Evolutionary conservation across 2,113 vertebrate species (phyloP).

Genomic region (Dissostichus mawsoni): DNA sequence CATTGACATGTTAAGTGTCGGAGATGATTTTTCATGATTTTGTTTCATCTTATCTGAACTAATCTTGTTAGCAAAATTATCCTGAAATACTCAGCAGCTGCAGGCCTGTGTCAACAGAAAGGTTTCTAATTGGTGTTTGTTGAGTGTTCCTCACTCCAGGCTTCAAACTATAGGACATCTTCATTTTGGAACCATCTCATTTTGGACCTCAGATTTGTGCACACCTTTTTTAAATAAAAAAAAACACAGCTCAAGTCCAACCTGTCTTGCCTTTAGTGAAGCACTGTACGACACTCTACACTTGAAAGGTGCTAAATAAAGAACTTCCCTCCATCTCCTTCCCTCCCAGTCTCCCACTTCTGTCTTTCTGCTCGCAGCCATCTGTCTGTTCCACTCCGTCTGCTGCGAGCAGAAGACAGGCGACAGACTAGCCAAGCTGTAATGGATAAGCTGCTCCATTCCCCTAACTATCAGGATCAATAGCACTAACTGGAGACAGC

Average conservation of each 20-base stretch:
- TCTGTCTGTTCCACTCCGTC: conserved; percentile 24
- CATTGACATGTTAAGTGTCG: too few relatives aligned
- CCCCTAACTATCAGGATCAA: conserved; percentile 52
- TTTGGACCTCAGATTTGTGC: background rate
- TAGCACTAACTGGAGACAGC: conserved; percentile 52
- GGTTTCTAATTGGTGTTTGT: background rate
- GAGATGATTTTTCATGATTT: too few relatives aligned
- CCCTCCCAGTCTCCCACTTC: conserved; percentile 4
- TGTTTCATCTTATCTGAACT: too few relatives aligned
- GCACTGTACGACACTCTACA: background rate
- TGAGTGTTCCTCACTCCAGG: background rate
- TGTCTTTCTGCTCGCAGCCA: conserved; percentile 20
- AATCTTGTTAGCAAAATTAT: too few relatives aligned
- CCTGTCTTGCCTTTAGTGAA: background rate
- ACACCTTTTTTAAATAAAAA: background rate
- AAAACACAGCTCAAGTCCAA: background rate
- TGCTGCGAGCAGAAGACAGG: conserved; percentile 35
- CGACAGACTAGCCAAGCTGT: conserved; percentile 51
- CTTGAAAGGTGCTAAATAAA: background rate
- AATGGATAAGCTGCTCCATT: conserved; percentile 64
- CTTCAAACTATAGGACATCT: background rate
- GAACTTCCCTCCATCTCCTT: background rate
- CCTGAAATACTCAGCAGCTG: too few relatives aligned
- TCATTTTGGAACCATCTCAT: background rate
- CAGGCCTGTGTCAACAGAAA: too few relatives aligned